Base-by-base conservation (phyloP, 2,113 vertebrate species). In the Istiophorus platypterus region DNA sequence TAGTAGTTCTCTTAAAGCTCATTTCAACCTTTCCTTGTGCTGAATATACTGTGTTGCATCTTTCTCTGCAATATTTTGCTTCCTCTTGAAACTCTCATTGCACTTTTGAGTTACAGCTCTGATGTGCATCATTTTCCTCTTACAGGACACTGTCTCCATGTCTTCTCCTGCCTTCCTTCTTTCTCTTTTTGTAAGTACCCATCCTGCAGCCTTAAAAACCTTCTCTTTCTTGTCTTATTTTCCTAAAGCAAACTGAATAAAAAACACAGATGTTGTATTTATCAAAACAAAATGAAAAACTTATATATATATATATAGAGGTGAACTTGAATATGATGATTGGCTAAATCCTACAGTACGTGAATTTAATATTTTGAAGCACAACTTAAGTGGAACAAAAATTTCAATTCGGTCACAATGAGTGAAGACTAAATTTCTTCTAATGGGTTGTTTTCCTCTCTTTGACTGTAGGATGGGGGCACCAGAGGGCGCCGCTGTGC, bases 151-250 rank as follows among this genome's bases (percentile, higher is more conserved):
- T 95, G 97, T 99, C 93, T 97, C 97, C 94, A 99, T 99, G 98
- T 98, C 97, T 89, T 99, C 98, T 95, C 98, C 98, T 95, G 98
- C 98, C 95, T 99, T 99, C 95, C 97, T 99, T 92, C 97, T 99
- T 94, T 99, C 98, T 96, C 98, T 99, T 90, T 99, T 99, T 97
- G 98, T 99, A 97, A 99, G 98, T 99, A 98, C 95, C 92, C 56
- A 9, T 49, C 39, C 57, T 82, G 7, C 24, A 84, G 68, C 45
- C 49, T 24, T 54, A 37, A 42, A 64, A 80, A 45, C 15, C 11
- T 34, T 66, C 26, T 45, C 17, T 66, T 57, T 52, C 54, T 72
- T 51, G 12, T 57, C 20, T 63, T 76, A 67, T 61, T 39, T 42
- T 11, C 27, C 17, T 13, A 3, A 58, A 42, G 2, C 9, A 52